Evolutionary conservation across 2,888 invertebrate species (phyloP).

Genomic region (Sialis fuliginosa): DNA sequence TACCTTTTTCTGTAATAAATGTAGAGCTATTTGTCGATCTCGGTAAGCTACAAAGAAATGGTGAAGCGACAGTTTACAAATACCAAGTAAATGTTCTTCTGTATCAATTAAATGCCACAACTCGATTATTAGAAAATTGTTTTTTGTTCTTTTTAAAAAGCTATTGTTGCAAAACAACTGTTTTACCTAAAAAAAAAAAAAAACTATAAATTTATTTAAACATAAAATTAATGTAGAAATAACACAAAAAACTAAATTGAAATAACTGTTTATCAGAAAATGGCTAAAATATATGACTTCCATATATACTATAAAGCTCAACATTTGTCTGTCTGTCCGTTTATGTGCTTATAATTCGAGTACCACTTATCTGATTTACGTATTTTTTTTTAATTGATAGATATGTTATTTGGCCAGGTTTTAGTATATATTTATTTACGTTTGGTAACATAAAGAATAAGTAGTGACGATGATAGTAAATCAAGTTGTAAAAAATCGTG

Average conservation of each 20-base stretch:
- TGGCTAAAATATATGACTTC: not conserved
- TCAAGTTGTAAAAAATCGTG: no score
- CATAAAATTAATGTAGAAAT: slow-evolving; percentile 3
- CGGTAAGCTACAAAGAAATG: slow-evolving; percentile 40
- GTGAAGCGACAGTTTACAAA: slow-evolving; percentile 35
- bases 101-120: slow-evolving; percentile 27
- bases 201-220: not conserved
- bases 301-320: no score
- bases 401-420: no score
- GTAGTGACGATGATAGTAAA: no score
- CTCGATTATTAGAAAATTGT: slow-evolving; percentile 35
- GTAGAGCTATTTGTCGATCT: slow-evolving; percentile 33
- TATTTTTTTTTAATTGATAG: no score
- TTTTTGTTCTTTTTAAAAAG: slow-evolving; percentile 32
- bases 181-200: slow-evolving; percentile 25
- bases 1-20: slow-evolving; percentile 35
- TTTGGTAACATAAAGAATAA: no score
- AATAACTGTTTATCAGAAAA: not conserved
- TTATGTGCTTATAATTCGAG: no score
- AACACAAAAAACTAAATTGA: not conserved
- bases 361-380: no score
- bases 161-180: slow-evolving; percentile 33
- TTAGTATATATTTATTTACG: no score
- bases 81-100: slow-evolving; percentile 26
- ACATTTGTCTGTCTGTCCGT: no score